These are phyloP conservation scores for Eunapius fragilis DNA, from an alignment of 37 sponge, comb jelly and placozoan genomes.

Conservation along the genomic window DNA sequence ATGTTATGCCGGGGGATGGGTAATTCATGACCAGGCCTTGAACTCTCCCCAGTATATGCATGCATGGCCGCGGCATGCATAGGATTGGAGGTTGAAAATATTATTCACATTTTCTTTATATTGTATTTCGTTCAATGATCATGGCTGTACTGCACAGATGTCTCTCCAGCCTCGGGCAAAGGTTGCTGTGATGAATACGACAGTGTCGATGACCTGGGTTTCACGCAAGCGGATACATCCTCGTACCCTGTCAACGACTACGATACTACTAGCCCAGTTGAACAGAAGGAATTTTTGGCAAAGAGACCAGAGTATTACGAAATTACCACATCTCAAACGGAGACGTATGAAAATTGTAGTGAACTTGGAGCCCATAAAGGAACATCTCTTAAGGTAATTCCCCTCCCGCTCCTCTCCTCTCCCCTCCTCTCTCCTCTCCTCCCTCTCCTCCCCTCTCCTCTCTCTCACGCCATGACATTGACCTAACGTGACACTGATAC, in stretches of 20 bases:
- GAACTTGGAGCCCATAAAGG: background rate
- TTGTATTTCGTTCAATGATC: too few species aligned
- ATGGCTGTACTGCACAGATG: too few species aligned
- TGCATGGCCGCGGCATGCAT: too few species aligned
- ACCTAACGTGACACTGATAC: background rate
- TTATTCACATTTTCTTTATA: too few species aligned
- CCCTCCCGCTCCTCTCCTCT: too few species aligned
- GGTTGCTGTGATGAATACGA: background rate
- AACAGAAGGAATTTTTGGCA: background rate
- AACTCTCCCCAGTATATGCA: too few species aligned
- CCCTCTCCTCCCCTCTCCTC: background rate
- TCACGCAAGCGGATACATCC: background rate
- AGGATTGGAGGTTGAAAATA: too few species aligned
- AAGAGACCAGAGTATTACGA: background rate
- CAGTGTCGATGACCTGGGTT: background rate
- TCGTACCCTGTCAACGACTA: background rate
- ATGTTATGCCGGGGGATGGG: too few species aligned
- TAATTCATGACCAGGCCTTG: too few species aligned
- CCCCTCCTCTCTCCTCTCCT: too few species aligned
- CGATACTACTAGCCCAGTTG: background rate
- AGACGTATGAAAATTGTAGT: background rate
- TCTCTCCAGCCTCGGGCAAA: background rate
- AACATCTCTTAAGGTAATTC: background rate
- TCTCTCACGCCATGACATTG: background rate
- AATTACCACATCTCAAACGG: background rate